Base-by-base conservation (phyloP, 35 echinoderm and acorn worm species). In the Strongylocentrotus purpuratus region DNA sequence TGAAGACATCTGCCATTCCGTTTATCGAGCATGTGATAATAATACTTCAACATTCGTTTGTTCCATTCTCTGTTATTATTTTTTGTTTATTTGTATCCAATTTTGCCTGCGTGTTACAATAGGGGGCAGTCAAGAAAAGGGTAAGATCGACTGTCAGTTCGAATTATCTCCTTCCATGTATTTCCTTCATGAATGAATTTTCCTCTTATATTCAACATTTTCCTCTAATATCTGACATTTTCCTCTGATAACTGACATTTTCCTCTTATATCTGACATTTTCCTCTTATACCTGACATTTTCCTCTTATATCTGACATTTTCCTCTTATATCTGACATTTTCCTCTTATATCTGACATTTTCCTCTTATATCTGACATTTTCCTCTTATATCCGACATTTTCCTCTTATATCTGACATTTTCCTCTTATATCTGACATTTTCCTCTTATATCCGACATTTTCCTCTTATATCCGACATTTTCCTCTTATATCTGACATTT, bases 111-210 rank as follows among this genome's bases (percentile, higher is more conserved):
- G 41, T 94, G 48, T 50, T 88, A 86, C 61, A 41, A 86, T 71
- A 94, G 95, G 95, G 95, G 95, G 93, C 78, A 96, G 95, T 96
- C 92, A 94, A 92, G 95, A 96, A 96, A 96, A 96, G 95, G 95
- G 95, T 96, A 96, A 96, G 95, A 93, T 88, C 61, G 70, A 86
- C 46, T 94, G 71, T 94, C 70, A 6, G 71, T 88, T 94, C 28
- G 7, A 78, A 78, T 78, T 22, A 28, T 78, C 65, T 78, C 4
- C 65, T 7, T 78, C 1, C 28, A 78, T 78, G 15, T 78, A 0
- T 70, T 78, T 8, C 65, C 22, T 28, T 25, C 25, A 28, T 71
- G 18, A 71, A 71, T 25, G 25, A 20, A 25, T 25, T 71, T 71
- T 71, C 17, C 61, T 78, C 35, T 41, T 41, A 41, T 41, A 41